Evolutionary conservation across 2,797 vertebrate species (phyloP).

Genomic region (Alosa sapidissima): DNA sequence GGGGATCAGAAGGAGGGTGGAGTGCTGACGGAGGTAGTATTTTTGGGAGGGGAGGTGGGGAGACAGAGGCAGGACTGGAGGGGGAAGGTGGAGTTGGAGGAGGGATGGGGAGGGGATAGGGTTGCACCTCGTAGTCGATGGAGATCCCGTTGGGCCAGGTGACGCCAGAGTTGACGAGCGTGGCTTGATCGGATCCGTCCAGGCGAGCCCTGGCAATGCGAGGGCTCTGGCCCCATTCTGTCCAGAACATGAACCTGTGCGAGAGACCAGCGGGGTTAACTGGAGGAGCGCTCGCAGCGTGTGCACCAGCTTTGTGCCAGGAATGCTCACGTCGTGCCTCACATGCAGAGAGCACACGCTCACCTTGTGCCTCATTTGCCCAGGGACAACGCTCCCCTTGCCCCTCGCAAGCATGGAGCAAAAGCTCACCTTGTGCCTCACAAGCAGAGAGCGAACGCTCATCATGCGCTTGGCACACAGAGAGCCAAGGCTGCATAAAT

Average conservation of each 20-base stretch:
- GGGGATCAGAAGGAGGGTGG: conserved; percentile 41
- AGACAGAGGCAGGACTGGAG: not conserved
- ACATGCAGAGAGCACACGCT: not conserved
- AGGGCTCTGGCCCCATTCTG: conserved; percentile 84
- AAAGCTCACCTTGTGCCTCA: too few species aligned
- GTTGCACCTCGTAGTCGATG: conserved; percentile 82
- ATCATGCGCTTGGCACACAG: not conserved
- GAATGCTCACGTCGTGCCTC: not conserved
- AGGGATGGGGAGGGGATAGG: conserved; percentile 16
- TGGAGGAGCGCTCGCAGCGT: not conserved
- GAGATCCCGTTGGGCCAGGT: conserved; percentile 83
- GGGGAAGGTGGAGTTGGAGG: not conserved
- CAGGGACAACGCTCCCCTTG: not conserved
- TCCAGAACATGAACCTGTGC: conserved; percentile 85
- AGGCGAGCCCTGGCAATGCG: conserved; percentile 79
- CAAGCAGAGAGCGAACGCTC: not conserved
- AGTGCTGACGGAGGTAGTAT: not conserved
- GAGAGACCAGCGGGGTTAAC: not conserved
- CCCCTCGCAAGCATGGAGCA: not conserved
- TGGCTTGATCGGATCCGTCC: conserved; percentile 80
- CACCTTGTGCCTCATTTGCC: not conserved
- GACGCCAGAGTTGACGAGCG: conserved; percentile 78
- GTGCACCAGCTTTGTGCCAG: not conserved
- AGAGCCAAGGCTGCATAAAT: not conserved
- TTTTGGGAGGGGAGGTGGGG: not conserved